Evolutionary conservation across 2,888 invertebrate genomes (phyloP), one percentile per base, ranked within the genome.

Genomic region (Fragum fragum): DNA sequence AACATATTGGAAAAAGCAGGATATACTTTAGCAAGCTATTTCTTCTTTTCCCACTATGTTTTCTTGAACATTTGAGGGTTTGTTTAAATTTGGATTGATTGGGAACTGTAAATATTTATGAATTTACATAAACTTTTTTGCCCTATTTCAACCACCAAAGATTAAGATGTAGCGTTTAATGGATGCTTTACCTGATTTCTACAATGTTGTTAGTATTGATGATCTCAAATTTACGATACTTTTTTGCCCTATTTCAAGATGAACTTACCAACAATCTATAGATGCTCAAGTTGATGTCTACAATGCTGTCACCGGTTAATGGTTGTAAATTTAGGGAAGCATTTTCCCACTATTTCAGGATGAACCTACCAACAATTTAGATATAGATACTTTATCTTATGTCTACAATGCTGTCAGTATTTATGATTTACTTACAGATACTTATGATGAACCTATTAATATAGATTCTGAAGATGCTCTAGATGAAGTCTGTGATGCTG

Each of bases 371-470:
- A 99, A 99, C 95, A 99, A 99, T 95, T 95, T 99, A 92, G 99
- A 99, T 95, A 99, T 99, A 87, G 99, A 99, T 14, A 18, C 47
- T 47, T 18, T 47, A 47, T 47, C 3, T 47, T 47, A n/a, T 3
- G 95, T 99, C 99, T 53, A 99, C 99, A 92, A 99, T 39, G 6
- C 39, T 39, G 7, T 39, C 39, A 39, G 14, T 39, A 14, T 39
- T 39, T 99, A 99, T 7, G 95, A 99, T 79, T 88, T 39, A 9
- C 6, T 72, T 88, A 2, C 89, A 94, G 95, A n/a, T n/a, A n/a
- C n/a, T n/a, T n/a, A n/a, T n/a, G 99, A 99, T 95, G 99, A 99
- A 96, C 99, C 99, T 83, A 99, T 99, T 16, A 99, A 99, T 95
- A 99, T 99, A 87, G 99, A 99, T 95, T 99, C 99, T 53, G 99